phyloP scores from a whole-genome alignment of 2,888 invertebrate species.

The Spodoptera picta region DNA sequence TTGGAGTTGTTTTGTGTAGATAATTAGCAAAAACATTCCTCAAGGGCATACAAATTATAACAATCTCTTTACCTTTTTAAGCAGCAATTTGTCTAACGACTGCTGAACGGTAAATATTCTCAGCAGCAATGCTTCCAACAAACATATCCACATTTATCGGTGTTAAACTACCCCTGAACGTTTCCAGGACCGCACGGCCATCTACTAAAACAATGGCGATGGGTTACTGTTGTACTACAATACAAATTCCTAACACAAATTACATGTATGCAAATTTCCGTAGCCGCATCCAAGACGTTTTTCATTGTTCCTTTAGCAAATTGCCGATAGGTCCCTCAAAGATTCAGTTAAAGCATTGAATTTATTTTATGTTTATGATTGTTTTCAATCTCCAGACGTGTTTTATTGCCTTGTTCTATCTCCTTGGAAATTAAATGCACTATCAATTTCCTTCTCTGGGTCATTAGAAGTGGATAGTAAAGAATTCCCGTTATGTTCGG shows the following conservation, averaged over 20 bases:
- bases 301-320: slow-evolving; percentile 67
- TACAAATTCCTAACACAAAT: slow-evolving; percentile 79
- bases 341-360: slow-evolving; percentile 19
- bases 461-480: not conserved
- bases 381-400: slow-evolving; percentile 28
- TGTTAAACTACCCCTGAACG: slow-evolving; percentile 42
- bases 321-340: slow-evolving; percentile 59
- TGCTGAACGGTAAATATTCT: slow-evolving; percentile 24
- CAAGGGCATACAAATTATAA: no score
- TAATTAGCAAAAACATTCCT: no score
- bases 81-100: slow-evolving; percentile 15
- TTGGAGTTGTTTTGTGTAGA: no score
- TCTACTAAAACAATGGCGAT: slow-evolving; percentile 74
- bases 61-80: not conserved
- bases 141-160: slow-evolving; percentile 49
- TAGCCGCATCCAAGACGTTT: slow-evolving; percentile 65
- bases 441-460: not conserved
- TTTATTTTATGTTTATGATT: slow-evolving; percentile 22
- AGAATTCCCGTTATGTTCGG: not conserved
- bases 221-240: slow-evolving; percentile 75
- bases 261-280: slow-evolving; percentile 74
- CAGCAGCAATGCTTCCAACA: slow-evolving; percentile 32
- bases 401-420: not conserved
- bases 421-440: not conserved
- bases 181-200: slow-evolving; percentile 68